phyloP scores from a whole-genome alignment of 2,113 vertebrate genomes.

The Chaenocephalus aceratus region DNA sequence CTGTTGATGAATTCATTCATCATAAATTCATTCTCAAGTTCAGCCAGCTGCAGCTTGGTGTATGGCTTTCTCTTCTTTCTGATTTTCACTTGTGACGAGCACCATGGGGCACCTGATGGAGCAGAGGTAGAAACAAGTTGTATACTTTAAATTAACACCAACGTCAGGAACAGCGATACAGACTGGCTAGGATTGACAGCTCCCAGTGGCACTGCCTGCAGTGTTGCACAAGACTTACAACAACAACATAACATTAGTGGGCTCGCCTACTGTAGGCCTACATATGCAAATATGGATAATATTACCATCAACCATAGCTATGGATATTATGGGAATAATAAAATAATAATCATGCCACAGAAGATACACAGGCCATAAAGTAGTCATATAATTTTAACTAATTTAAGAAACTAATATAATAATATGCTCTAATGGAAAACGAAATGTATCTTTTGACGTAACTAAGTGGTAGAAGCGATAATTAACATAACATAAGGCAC shows the following conservation, averaged over 20 bases:
- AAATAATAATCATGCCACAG: constrained; percentile 2
- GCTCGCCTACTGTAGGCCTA: background rate
- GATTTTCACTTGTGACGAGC: constrained; percentile 88
- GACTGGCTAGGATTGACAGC: background rate
- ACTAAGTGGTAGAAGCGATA: no score
- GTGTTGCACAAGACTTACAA: background rate
- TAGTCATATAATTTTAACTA: background rate
- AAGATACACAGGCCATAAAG: constrained; percentile 4
- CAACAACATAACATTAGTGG: background rate
- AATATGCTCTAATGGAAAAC: background rate
- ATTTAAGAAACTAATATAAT: background rate
- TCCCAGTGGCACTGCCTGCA: background rate
- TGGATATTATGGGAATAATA: constrained; percentile 2
- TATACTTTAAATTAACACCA: constrained; percentile 41
- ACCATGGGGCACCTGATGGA: constrained; percentile 90
- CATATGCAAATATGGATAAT: background rate
- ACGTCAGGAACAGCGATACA: background rate
- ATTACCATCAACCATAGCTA: background rate
- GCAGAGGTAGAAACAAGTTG: constrained; percentile 42
- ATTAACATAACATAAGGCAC: background rate
- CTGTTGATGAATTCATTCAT: constrained; percentile 95
- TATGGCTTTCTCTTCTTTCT: constrained; percentile 97
- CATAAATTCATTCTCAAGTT: constrained; percentile 95
- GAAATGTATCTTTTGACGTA: background rate
- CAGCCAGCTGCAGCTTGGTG: constrained; percentile 92